phyloP scores from a whole-genome alignment of 2,888 invertebrate genomes.

The Sceliomorpha sp. region DNA sequence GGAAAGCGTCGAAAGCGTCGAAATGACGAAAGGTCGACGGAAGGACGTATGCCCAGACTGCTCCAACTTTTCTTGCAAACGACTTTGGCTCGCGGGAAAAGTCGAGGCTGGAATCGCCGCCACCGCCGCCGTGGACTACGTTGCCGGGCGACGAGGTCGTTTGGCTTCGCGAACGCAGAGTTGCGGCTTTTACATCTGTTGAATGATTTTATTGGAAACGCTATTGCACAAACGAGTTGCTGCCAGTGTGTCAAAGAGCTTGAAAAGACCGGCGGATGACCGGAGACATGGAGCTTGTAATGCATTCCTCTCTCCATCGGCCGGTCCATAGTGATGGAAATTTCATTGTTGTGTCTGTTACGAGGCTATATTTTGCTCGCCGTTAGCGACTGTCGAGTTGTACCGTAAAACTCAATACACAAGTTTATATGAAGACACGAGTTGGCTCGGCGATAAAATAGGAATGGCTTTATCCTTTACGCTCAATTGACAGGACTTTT shows the following conservation, averaged over 20 bases:
- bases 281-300: conserved; percentile 31
- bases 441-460: conserved; percentile 9
- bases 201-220: conserved; percentile 36
- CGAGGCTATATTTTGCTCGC: conserved; percentile 21
- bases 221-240: conserved; percentile 28
- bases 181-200: conserved; percentile 30
- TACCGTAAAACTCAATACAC: conserved; percentile 25
- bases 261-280: conserved; percentile 32
- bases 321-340: conserved; percentile 43
- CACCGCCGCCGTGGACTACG: too few species aligned
- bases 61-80: too few species aligned
- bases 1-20: conserved; percentile 10
- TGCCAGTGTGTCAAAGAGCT: conserved; percentile 24
- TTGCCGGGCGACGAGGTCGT: too few species aligned
- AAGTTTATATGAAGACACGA: conserved; percentile 29
- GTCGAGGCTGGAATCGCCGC: too few species aligned
- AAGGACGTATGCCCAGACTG: too few species aligned
- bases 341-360: conserved; percentile 37
- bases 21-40: too few species aligned
- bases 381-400: conserved; percentile 17
- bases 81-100: too few species aligned
- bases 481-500: too few species aligned
- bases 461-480: not conserved
- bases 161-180: too few species aligned
- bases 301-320: conserved; percentile 37